phyloP scores from a whole-genome alignment of 2,888 invertebrate genomes.

The Pheosia gnoma region DNA sequence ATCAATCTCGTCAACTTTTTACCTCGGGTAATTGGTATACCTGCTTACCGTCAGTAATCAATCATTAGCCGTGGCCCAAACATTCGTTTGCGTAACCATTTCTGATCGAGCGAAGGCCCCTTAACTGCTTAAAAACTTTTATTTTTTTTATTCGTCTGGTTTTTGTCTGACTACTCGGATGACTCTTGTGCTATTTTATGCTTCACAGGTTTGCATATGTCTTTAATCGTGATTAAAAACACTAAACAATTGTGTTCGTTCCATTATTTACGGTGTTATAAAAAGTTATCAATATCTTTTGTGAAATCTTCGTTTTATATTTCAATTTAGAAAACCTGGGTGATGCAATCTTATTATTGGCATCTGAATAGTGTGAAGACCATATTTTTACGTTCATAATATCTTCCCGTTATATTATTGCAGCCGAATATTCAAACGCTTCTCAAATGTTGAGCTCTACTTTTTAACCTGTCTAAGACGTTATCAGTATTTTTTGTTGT shows the following conservation, averaged over 20 bases:
- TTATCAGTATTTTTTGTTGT: no score
- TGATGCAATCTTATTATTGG: background rate
- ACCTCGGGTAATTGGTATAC: background rate
- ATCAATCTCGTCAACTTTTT: slow-evolving; percentile 5
- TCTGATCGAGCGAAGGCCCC: slow-evolving; percentile 34
- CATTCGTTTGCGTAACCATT: slow-evolving; percentile 33
- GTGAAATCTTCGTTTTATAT: background rate
- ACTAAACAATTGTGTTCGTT: background rate
- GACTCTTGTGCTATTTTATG: background rate
- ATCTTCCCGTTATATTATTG: no score
- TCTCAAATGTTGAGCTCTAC: no score
- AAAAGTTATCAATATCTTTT: background rate
- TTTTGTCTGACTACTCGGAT: slow-evolving; percentile 9
- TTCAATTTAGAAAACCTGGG: background rate
- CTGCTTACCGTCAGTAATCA: slow-evolving; percentile 8
- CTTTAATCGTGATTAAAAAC: background rate
- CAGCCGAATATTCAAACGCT: no score
- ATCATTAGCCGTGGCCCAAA: slow-evolving; percentile 24
- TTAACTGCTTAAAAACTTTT: slow-evolving; percentile 15
- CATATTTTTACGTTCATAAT: no score
- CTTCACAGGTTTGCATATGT: background rate
- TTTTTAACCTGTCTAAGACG: no score
- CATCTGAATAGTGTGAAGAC: background rate
- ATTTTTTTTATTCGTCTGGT: background rate
- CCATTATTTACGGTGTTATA: background rate